These are phyloP conservation scores for Tetramorium bicarinatum DNA, from an alignment of 2,888 invertebrate genomes.

Conservation along the genomic window DNA sequence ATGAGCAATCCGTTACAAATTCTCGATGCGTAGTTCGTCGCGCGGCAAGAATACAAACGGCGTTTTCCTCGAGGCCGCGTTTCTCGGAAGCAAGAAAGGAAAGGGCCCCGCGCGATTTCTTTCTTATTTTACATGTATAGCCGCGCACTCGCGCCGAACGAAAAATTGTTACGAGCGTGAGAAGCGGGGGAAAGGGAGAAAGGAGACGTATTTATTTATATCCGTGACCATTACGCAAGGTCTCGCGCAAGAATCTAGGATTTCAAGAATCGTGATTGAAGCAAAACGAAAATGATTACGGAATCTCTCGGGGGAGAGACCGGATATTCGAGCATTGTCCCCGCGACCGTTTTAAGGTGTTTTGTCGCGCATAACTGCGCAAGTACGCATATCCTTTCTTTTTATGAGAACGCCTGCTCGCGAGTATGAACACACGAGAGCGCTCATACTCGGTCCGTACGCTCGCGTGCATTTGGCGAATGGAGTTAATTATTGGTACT, in stretches of 20 bases:
- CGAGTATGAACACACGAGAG: slow-evolving; percentile 72
- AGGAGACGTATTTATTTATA: no score
- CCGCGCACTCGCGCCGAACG: not conserved
- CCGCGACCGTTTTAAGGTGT: slow-evolving; percentile 57
- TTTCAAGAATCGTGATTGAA: not conserved
- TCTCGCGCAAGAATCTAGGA: no score
- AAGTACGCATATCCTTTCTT: slow-evolving; percentile 69
- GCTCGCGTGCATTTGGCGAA: slow-evolving; percentile 76
- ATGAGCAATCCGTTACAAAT: slow-evolving; percentile 69
- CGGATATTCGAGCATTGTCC: slow-evolving; percentile 5
- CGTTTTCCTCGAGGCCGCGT: slow-evolving; percentile 45
- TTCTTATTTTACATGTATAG: not conserved
- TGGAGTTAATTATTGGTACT: slow-evolving; percentile 85
- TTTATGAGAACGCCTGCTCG: slow-evolving; percentile 68
- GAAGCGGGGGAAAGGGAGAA: not conserved
- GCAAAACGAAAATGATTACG: not conserved
- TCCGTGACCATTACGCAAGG: not conserved
- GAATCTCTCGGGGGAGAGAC: not conserved
- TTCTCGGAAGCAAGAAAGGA: slow-evolving; percentile 29
- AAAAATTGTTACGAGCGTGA: not conserved
- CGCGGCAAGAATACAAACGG: slow-evolving; percentile 68
- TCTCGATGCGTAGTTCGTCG: slow-evolving; percentile 65
- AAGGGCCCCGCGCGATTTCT: not conserved
- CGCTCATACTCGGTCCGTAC: slow-evolving; percentile 54
- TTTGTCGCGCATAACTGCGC: slow-evolving; percentile 71